Evolutionary conservation across 2,113 vertebrate species (phyloP), one percentile per base, ranked within the genome.

Genomic region (Tragulus kanchil): DNA sequence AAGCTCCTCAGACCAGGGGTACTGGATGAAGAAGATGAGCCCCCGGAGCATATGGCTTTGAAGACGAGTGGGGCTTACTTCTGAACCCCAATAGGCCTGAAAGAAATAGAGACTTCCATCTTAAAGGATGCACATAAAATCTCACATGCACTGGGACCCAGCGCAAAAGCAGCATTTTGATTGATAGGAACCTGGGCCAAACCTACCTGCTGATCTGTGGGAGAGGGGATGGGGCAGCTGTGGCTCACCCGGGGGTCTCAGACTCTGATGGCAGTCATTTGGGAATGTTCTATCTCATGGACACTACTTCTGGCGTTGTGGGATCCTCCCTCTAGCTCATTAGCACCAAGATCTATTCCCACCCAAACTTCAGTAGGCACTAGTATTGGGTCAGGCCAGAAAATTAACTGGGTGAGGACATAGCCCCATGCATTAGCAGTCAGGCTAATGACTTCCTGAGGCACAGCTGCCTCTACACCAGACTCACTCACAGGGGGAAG

Each of bases 41-140:
- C 52, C 52, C 31, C 31, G 23, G 77, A 56, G 19, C 17, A 81
- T 2, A 3, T 36, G 52, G 31, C 14, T 81, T 81, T 56, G 52
- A 56, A 14, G 52, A 52, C 8, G 16, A 31, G 48, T 78, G 75
- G 77, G 17, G 31, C 77, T 81, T 79, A 31, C 52, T 79, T 31
- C 7, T 56, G 11, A 56, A 12, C 31, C 54, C 31, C n/a, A 1
- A 0, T 21, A 56, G 52, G 28, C n/a, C 52, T 56, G 52, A 21
- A 21, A 36, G 77, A 81, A 79, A 56, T 1, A 79, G 52, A 52
- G 15, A 56, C 31, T 36, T 81, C 77, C 21, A 10, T 81, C 21
- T 73, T 25, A 73, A 73, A 81, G 52, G 31, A 17, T 56, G 6
- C 52, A 81, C 52, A 36, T 3, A 56, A 56, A 79, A 54, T 79